phyloP scores from a whole-genome alignment of 1,140 invertebrate genomes.

The Geopemphigus sp. region DNA sequence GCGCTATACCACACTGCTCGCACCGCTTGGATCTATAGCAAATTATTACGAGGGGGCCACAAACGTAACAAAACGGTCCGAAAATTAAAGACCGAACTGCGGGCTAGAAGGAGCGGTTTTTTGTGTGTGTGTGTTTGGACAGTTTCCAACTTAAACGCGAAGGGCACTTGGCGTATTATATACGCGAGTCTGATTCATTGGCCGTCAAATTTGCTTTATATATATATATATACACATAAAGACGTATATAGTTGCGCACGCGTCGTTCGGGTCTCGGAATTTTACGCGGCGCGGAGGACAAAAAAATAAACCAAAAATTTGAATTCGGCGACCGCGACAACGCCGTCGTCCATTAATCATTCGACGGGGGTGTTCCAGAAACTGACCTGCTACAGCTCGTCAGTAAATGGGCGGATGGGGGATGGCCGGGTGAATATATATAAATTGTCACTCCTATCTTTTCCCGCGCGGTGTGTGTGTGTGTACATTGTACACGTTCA shows the following conservation, averaged over 20 bases:
- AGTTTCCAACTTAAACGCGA: background rate
- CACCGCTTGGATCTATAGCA: no score
- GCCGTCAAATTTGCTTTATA: background rate
- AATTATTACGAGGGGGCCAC: no score
- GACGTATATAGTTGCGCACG: no score
- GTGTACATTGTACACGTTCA: no score
- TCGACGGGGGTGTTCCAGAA: background rate
- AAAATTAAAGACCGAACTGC: background rate
- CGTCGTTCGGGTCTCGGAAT: no score
- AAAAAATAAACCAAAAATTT: background rate
- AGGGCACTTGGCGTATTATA: background rate
- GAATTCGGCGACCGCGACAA: background rate
- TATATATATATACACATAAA: background rate
- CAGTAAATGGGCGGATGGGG: background rate
- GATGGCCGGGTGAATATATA: background rate
- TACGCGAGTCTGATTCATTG: background rate
- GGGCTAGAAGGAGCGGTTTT: no score
- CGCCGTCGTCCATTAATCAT: constrained; percentile 12
- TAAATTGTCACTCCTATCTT: constrained; percentile 3
- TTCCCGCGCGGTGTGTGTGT: no score
- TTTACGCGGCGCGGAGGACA: no score
- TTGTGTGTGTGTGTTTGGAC: background rate
- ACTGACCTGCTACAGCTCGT: constrained; percentile 18
- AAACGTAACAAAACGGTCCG: background rate
- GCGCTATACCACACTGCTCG: no score